Base-by-base conservation (phyloP, 2,113 vertebrate species). In the Formicarius rufipectus region DNA sequence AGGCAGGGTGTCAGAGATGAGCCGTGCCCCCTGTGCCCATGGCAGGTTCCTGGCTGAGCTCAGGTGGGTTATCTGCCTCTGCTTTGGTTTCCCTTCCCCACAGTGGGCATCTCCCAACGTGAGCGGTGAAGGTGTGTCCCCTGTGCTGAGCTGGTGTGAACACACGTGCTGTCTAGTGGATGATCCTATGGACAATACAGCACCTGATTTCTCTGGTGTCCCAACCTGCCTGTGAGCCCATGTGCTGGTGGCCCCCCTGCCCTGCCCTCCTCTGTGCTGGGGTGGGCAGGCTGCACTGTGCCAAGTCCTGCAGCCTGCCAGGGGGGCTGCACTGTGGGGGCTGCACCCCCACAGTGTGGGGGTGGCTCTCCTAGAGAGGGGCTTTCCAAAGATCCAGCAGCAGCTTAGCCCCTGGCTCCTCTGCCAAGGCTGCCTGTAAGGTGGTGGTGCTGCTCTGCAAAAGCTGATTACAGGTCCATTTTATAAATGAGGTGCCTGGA, bases 271-370 rank as follows among this genome's bases (percentile, higher is more conserved):
- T 18, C 47, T 21, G 2, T 6, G 39, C 16, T 2, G 8, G 47
- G 10, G 0, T 31, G 49, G 22, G 7, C 40, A 42, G 14, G 40
- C 83, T 82, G 40, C 0, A 5, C 27, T 0, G 0, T 23, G 53
- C 25, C 6, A 1, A 33, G 14, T 59, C 21, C 12, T 23, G 27
- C 2, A 6, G n/a, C 4, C 20, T 1, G 40, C 45, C 0, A 18
- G 15, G 21, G 31, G 56, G 24, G 6, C 56, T 27, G 30, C n/a
- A n/a, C n/a, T 6, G 4, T 0, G 2, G 47, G 74, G 33, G 8
- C n/a, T n/a, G n/a, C n/a, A n/a, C n/a, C n/a, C n/a, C n/a, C n/a
- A n/a, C n/a, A n/a, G 30, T 6, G 4, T 0, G 2, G 47, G 74
- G 33, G 8, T 33, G 37, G 45, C 7, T 88, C 14, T 25, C 5